Base-by-base conservation (phyloP, 2,113 vertebrate genomes). In the Bujurquina vittata region DNA sequence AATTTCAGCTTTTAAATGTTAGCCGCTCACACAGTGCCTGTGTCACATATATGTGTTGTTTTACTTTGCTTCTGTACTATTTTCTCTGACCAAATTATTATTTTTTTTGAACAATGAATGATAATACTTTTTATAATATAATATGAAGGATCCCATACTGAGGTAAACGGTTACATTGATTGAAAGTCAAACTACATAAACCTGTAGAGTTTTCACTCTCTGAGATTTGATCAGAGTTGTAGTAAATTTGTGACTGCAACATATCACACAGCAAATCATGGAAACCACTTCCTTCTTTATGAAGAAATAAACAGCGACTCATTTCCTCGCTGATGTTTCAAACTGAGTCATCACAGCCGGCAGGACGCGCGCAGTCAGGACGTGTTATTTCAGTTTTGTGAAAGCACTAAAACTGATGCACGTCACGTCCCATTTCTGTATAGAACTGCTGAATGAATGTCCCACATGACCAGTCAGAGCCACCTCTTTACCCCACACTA, bases 111-210 rank as follows among this genome's bases (percentile, higher is more conserved):
- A 8, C 10, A 37, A 37, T 37, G 10, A 37, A 37, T 37, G 10
- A 2, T 7, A 33, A 33, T 33, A 7, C 2, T 33, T 37, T 8
- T 37, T 37, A 37, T 37, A 37, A 37, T 10, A 3, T 37, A 37
- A 37, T 37, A 37, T 37, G 35, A 37, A 37, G 8, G 8, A 37
- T 22, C 60, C n/a, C 0, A 20, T 37, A n/a, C 20, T 62, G 33
- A 62, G 18, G 1, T 12, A 37, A 37, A 37, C 20, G 33, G 20
- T 52, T 17, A 20, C n/a, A 37, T 3, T 37, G 35, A 37, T 37
- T 10, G 9, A 2, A 1, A 10, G n/a, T 33, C 1, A 0, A 22
- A 37, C 60, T 63, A 22, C 0, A 0, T 33, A 33, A 33, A 33
- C 10, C 37, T 62, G 33, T n/a, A 37, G n/a, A 1, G 20, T 40